These are phyloP conservation scores for Rhyacophila brunnea DNA, from an alignment of 1,140 invertebrate species.

Conservation along the genomic window DNA sequence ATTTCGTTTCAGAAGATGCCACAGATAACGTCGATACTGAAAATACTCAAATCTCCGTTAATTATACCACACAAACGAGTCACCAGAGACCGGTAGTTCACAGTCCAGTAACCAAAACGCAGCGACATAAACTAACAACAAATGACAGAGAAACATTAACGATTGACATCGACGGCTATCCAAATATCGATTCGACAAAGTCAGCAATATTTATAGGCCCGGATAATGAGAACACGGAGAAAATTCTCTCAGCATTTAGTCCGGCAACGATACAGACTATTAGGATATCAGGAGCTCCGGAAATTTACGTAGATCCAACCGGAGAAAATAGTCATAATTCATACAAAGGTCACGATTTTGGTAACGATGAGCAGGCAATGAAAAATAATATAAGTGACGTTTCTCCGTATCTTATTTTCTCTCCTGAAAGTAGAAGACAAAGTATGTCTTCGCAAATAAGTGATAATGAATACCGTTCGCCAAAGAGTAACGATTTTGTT, in stretches of 20 bases:
- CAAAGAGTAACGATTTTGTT: slow-evolving; percentile 1
- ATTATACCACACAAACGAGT: not conserved
- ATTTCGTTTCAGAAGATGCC: slow-evolving; percentile 28
- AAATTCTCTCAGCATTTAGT: slow-evolving; percentile 1
- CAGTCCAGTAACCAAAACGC: not conserved
- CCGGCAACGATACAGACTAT: not conserved
- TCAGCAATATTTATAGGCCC: not conserved
- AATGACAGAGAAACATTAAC: not conserved
- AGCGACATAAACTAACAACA: not conserved
- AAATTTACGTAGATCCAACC: not conserved
- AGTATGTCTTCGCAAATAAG: slow-evolving; percentile 18
- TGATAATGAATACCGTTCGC: not conserved
- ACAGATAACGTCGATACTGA: slow-evolving; percentile 17
- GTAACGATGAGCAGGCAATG: slow-evolving; percentile 2
- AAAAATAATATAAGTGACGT: slow-evolving; percentile 8
- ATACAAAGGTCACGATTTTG: too few relatives aligned
- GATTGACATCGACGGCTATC: too few relatives aligned
- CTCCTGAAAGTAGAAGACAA: slow-evolving; percentile 11
- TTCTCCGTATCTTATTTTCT: slow-evolving; percentile 9
- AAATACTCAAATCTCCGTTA: slow-evolving; percentile 13
- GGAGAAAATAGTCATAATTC: too few relatives aligned
- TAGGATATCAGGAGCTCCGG: not conserved
- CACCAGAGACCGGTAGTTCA: not conserved
- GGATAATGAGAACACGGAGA: not conserved
- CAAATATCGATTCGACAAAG: not conserved